Conservation (phyloP, 2,113 vertebrate species). For the Gallinago media region DNA sequence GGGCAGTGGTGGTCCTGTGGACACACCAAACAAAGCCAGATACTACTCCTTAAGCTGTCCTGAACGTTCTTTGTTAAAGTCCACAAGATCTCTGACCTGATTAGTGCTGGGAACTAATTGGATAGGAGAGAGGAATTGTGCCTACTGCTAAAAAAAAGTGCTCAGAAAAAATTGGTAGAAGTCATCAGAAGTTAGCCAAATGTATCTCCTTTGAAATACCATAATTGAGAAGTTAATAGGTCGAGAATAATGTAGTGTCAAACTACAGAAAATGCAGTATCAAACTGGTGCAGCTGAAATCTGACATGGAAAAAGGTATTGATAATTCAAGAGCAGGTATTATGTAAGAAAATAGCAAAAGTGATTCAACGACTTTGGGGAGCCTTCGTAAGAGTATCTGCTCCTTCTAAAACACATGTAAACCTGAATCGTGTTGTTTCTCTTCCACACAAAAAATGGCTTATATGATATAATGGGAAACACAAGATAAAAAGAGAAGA, state of each 20-base stretch:
- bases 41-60: neutral
- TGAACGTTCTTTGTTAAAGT: neutral
- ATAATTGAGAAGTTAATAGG: neutral
- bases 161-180: neutral
- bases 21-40: accelerated
- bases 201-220: neutral
- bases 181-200: neutral
- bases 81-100: neutral
- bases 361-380: neutral
- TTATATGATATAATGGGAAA: neutral
- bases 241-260: neutral
- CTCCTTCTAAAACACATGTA: neutral
- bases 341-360: neutral
- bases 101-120: neutral
- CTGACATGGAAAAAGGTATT: neutral
- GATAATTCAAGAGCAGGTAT: neutral
- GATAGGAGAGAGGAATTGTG: neutral
- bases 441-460: neutral
- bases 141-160: neutral
- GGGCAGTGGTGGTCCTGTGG: neutral
- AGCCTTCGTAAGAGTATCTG: neutral
- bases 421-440: neutral
- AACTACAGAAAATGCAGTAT: neutral
- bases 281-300: neutral
- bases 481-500: neutral